phyloP scores from a whole-genome alignment of 2,113 vertebrate genomes.

The Phaethornis superciliosus region DNA sequence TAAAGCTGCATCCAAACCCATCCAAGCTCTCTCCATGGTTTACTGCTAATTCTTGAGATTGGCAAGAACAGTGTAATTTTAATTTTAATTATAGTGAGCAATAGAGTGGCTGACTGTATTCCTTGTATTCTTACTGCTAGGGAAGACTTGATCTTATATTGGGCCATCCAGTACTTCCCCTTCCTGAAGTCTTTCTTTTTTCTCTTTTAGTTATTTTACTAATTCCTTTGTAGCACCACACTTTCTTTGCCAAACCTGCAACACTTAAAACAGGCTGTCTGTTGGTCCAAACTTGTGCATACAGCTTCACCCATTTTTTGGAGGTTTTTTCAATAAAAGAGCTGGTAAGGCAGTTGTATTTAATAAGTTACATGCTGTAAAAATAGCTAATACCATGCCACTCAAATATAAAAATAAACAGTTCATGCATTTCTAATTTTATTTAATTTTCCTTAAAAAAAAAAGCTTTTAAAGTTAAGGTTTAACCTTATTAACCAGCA shows the following conservation, averaged over 20 bases:
- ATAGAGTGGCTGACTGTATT: background rate
- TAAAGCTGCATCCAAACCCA: background rate
- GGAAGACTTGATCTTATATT: background rate
- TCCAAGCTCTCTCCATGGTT: background rate
- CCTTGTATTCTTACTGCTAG: background rate
- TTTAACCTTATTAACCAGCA: too few species aligned
- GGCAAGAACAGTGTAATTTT: background rate
- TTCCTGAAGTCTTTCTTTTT: background rate
- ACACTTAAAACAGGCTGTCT: background rate
- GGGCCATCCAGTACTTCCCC: background rate
- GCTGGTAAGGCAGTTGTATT: background rate
- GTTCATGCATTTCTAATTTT: too few species aligned
- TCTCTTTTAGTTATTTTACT: background rate
- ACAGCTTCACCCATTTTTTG: background rate
- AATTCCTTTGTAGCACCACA: background rate
- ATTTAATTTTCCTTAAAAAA: too few species aligned
- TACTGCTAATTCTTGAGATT: background rate
- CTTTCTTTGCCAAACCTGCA: background rate
- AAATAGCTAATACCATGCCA: background rate
- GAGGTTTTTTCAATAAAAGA: background rate
- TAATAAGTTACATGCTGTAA: background rate
- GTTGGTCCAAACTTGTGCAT: background rate
- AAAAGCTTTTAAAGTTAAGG: too few species aligned
- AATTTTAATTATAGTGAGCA: background rate
- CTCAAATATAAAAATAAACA: background rate